Evolutionary conservation across 2,797 vertebrate genomes (phyloP).

Genomic region (Salmo trutta): DNA sequence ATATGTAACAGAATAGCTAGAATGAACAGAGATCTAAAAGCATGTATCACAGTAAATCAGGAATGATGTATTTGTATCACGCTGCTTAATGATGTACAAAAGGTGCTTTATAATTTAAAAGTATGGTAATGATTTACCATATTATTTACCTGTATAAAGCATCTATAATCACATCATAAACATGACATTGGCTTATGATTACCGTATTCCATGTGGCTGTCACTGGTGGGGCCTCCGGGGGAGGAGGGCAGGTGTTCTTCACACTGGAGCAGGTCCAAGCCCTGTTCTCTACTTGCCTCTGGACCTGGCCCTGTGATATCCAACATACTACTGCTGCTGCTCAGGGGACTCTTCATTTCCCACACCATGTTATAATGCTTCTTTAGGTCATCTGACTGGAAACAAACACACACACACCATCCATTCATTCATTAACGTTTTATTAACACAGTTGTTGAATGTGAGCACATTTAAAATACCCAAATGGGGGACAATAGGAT

Average conservation of each 20-base stretch:
- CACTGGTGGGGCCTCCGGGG: conserved; percentile 82
- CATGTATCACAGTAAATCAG: neutral
- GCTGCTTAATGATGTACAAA: too few relatives aligned
- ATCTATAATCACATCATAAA: neutral
- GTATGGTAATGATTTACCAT: neutral
- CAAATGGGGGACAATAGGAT: too few relatives aligned
- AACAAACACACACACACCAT: conserved; percentile 2
- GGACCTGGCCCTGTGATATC: conserved; percentile 47
- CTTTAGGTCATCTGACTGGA: conserved; percentile 30
- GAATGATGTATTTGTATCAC: neutral
- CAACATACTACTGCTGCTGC: conserved; percentile 76
- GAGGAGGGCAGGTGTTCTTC: conserved; percentile 88
- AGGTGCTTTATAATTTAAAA: too few relatives aligned
- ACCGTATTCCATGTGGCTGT: conserved; percentile 93
- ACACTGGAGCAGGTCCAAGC: conserved; percentile 57
- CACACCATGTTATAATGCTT: conserved; percentile 91
- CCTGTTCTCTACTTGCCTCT: conserved; percentile 43
- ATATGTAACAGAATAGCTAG: neutral
- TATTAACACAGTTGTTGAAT: neutral
- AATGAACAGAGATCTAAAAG: neutral
- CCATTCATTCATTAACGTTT: neutral
- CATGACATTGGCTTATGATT: conserved; percentile 42
- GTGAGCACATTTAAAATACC: neutral
- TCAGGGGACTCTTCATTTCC: conserved; percentile 87
- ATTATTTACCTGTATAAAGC: neutral